Evolutionary conservation across 2,797 vertebrate species (phyloP).

Genomic region (Paratrypauchen microcephalus): DNA sequence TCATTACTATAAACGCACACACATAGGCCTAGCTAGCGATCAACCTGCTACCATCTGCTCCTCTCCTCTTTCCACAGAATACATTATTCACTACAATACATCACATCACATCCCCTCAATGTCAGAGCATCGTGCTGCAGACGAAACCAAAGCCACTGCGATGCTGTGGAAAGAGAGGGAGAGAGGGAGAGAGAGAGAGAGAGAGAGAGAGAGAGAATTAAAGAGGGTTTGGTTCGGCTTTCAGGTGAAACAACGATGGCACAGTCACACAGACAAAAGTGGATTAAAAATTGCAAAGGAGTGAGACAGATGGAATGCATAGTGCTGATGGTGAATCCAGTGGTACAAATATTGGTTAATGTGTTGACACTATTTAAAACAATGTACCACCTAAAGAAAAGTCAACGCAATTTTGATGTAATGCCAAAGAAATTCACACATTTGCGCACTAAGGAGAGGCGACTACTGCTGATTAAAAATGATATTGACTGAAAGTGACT

Average conservation of each 20-base stretch:
- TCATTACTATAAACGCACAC: constrained; percentile 62
- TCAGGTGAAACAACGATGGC: constrained; percentile 50
- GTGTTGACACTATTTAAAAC: background rate
- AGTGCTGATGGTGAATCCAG: background rate
- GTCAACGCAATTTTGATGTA: background rate
- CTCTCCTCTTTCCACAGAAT: constrained; percentile 71
- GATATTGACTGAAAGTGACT: too few species aligned
- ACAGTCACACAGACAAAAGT: constrained; percentile 40
- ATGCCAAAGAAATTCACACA: too few species aligned
- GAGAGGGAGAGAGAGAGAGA: constrained; percentile 10
- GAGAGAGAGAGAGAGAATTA: constrained; percentile 44
- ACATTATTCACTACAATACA: constrained; percentile 80
- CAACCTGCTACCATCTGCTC: constrained; percentile 77
- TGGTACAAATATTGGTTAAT: background rate
- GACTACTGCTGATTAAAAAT: too few species aligned
- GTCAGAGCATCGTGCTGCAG: constrained; percentile 72
- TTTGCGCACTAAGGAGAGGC: too few species aligned
- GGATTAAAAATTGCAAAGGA: constrained; percentile 46
- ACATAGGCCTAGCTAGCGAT: constrained; percentile 56
- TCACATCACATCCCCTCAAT: constrained; percentile 81
- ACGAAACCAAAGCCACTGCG: constrained; percentile 61
- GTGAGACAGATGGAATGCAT: constrained; percentile 37
- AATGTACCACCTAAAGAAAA: background rate
- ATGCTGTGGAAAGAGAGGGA: constrained; percentile 23
- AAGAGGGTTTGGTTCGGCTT: constrained; percentile 61